Base-by-base conservation (phyloP, 1,140 invertebrate species). In the Alviniconcha marisindica region DNA sequence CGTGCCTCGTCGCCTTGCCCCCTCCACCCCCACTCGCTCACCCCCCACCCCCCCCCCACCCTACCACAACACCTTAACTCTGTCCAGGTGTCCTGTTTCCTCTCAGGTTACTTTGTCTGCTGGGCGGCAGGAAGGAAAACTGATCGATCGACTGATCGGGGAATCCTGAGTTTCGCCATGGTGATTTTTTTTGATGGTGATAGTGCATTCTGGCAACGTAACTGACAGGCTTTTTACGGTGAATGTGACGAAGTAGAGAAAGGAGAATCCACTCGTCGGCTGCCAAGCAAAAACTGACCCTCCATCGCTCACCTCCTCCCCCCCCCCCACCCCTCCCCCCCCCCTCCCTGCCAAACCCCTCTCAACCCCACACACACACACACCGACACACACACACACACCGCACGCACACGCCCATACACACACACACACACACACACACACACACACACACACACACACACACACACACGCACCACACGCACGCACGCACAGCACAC, bases 371-470 rank as follows among this genome's bases (percentile, higher is more conserved):
- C n/a, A n/a, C n/a, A n/a, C n/a, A n/a, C n/a, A n/a, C n/a, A n/a
- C n/a, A n/a, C n/a, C n/a, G n/a, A n/a, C n/a, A n/a, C n/a, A n/a
- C n/a, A n/a, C n/a, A n/a, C n/a, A n/a, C n/a, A n/a, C n/a, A n/a
- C n/a, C n/a, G n/a, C n/a, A n/a, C 51, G 24, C 51, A 54, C 51
- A 54, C 51, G 24, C 51, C 12, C 51, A 54, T 24, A 54, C 51
- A 54, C 51, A 54, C 51, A 54, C 51, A 54, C 51, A 54, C 51
- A 54, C 51, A 54, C 51, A 54, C 51, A 54, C 51, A 54, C 51
- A 54, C 51, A 54, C 51, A 54, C 51, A 54, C 51, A 54, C 51
- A 54, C 51, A 54, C 51, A 54, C 51, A 54, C 51, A 54, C 51
- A 54, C 51, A 54, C 12, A 54, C 10, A 54, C 10, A 54, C n/a